These are phyloP conservation scores for Larimichthys crocea DNA, from an alignment of 2,113 vertebrate genomes.

Conservation along the genomic window DNA sequence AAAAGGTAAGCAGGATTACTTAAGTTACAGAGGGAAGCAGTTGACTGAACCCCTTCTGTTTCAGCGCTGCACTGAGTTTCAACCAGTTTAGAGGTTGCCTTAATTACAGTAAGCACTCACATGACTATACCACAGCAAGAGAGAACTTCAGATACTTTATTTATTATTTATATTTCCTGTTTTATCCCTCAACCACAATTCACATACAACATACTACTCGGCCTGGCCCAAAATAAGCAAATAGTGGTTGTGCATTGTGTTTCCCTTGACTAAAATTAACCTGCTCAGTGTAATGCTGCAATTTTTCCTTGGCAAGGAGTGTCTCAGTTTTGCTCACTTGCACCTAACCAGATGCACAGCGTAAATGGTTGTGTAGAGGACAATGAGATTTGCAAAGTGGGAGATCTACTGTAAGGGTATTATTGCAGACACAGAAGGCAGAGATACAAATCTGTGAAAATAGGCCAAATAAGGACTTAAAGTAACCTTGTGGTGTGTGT, in stretches of 20 bases:
- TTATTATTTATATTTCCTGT: constrained; percentile 65
- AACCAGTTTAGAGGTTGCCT: constrained; percentile 23
- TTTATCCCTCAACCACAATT: constrained; percentile 35
- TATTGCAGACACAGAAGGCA: constrained; percentile 27
- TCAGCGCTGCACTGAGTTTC: constrained; percentile 36
- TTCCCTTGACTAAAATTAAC: constrained; percentile 54
- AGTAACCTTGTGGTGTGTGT: neutral
- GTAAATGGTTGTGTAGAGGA: constrained; percentile 9
- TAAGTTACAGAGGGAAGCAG: constrained; percentile 59
- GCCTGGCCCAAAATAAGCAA: constrained; percentile 37
- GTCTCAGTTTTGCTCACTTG: constrained; percentile 41
- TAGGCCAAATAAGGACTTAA: constrained; percentile 33
- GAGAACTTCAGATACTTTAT: constrained; percentile 52
- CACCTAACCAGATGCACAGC: constrained; percentile 25
- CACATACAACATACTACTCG: constrained; percentile 29
- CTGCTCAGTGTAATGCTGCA: constrained; percentile 16
- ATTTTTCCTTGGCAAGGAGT: constrained; percentile 31
- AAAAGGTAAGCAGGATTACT: constrained; percentile 69
- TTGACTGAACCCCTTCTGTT: constrained; percentile 59
- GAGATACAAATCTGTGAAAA: constrained; percentile 48
- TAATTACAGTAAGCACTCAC: constrained; percentile 45
- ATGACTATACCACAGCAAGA: constrained; percentile 25
- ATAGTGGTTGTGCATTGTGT: constrained; percentile 41
- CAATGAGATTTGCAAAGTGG: constrained; percentile 12
- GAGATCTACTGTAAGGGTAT: constrained; percentile 38